Percentiles rank a stretch among this genome's conserved stretches.
phyloP scores from a whole-genome alignment of 2,113 vertebrate species.

The Amia ocellicauda region DNA sequence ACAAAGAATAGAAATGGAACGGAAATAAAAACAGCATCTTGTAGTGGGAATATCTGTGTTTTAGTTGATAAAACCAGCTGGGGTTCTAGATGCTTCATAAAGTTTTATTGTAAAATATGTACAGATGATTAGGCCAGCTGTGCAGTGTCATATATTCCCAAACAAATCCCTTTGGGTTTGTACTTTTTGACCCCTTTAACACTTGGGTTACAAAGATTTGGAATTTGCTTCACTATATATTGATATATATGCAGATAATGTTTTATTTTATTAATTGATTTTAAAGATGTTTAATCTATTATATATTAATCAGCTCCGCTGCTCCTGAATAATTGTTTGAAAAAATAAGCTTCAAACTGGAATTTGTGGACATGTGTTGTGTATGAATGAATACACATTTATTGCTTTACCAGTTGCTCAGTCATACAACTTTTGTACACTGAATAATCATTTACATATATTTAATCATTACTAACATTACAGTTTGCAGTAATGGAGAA shows the following conservation, averaged over 20 bases:
- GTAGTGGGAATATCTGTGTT: constrained; percentile 53
- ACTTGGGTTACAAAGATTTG: constrained; percentile 40
- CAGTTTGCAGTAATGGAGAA: no score
- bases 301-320: no score
- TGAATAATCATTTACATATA: no score
- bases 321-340: no score
- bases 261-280: neutral
- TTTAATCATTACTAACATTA: no score
- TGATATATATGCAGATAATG: constrained; percentile 16
- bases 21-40: constrained; percentile 14
- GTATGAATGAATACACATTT: no score
- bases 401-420: no score
- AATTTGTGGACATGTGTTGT: no score
- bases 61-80: constrained; percentile 74
- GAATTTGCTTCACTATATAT: neutral
- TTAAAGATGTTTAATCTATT: no score
- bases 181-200: constrained; percentile 55
- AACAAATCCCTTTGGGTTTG: constrained; percentile 62
- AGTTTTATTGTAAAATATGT: constrained; percentile 82
- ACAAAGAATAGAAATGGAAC: constrained; percentile 17
- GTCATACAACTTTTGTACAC: no score
- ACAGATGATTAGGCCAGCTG: constrained; percentile 82
- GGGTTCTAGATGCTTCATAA: constrained; percentile 72
- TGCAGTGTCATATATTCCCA: constrained; percentile 65
- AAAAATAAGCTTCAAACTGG: no score